Evolutionary conservation across 1,140 invertebrate genomes (phyloP).

Genomic region (Phenacoccus solenopsis): DNA sequence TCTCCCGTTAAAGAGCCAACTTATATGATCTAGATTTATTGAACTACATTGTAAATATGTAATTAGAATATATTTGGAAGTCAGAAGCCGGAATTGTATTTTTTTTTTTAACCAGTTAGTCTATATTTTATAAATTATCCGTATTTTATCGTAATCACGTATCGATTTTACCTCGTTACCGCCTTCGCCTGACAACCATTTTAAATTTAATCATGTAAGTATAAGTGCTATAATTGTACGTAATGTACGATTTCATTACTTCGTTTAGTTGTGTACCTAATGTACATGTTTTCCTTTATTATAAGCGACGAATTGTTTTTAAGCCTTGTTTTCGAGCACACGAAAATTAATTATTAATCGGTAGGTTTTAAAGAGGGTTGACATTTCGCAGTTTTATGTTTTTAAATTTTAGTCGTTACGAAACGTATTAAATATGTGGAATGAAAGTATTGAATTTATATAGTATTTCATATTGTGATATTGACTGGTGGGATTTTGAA

Average conservation of each 20-base stretch:
- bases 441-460: neutral
- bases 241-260: neutral
- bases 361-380: neutral
- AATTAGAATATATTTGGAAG: too few relatives aligned
- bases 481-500: neutral
- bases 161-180: slow-evolving; percentile 1
- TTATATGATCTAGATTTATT: too few relatives aligned
- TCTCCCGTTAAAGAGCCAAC: too few relatives aligned
- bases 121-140: neutral
- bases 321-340: neutral
- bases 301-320: neutral
- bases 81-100: too few relatives aligned
- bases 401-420: neutral
- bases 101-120: too few relatives aligned
- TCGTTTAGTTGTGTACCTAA: neutral
- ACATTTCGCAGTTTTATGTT: neutral
- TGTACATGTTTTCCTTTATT: too few relatives aligned
- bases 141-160: neutral
- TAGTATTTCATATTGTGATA: neutral
- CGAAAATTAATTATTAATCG: too few relatives aligned
- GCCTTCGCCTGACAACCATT: neutral
- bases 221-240: neutral
- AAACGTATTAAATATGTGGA: neutral
- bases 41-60: too few relatives aligned
- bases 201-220: neutral